phyloP scores from a whole-genome alignment of 2,797 vertebrate genomes.

The Margarornis squamiger region DNA sequence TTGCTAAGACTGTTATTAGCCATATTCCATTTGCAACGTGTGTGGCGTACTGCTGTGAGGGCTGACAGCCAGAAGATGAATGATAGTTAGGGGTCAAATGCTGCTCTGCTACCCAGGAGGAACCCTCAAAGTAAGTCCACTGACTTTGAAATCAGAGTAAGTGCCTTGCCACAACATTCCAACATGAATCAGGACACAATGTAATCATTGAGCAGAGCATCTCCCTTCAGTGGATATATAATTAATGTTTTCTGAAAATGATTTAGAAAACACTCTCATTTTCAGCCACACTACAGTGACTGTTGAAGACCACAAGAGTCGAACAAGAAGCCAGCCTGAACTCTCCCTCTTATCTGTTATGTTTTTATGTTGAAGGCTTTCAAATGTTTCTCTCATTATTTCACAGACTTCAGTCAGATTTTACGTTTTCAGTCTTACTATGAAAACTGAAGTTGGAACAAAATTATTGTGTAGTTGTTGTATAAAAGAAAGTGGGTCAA shows the following conservation, averaged over 20 bases:
- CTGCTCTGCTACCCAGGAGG: neutral
- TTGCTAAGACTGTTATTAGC: neutral
- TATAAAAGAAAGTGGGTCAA: neutral
- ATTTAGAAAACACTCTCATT: neutral
- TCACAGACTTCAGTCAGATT: neutral
- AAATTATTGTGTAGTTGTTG: neutral
- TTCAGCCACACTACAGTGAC: neutral
- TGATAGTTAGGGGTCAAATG: neutral
- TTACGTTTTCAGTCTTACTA: neutral
- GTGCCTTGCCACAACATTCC: neutral
- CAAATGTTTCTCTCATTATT: neutral
- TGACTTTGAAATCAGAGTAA: neutral
- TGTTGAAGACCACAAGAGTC: neutral
- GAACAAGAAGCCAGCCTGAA: neutral
- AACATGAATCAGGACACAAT: neutral
- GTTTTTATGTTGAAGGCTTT: neutral
- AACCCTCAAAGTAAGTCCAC: neutral
- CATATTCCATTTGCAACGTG: neutral
- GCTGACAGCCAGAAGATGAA: slow-evolving; percentile 33
- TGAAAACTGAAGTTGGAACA: neutral
- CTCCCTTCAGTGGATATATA: neutral
- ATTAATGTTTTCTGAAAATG: neutral
- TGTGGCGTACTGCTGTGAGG: neutral
- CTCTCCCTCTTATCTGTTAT: neutral
- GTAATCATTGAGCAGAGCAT: neutral